Evolutionary conservation across 30 jellyfish, hydroid and myxozoan genomes (phyloP), one percentile per base, ranked within the genome.

Genomic region (Aurelia aurita): DNA sequence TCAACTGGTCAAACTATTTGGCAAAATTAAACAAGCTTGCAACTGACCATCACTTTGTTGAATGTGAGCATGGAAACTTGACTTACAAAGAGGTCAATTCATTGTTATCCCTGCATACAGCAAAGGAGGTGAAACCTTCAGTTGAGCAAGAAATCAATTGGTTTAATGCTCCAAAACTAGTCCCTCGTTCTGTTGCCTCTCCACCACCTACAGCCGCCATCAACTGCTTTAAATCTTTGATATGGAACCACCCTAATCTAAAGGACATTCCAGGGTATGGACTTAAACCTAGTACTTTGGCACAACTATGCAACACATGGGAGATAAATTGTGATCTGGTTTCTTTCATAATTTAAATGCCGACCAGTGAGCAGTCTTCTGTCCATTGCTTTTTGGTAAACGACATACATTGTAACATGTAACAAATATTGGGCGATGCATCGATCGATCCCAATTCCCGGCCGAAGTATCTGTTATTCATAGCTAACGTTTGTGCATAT

Each of bases 61-160:
- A 55, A 22, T 55, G 66, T 55, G 66, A 55, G 28, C 25, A 5
- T 2, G 66, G 66, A 18, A 55, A 55, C 12, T 55, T 55, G 10
- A 55, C 16, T 22, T 55, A 55, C 28, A 22, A 55, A 22, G 66
- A 14, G 25, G 27, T 55, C 9, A 22, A 22, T 23, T 3, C 25
- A 18, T 55, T 55, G 3, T 18, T 55, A 18, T 55, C 66, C 66
- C 66, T 55, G 28, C 66, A 55, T 55, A 55, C 66, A 18, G 66
- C 28, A 18, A 18, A 22, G 28, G 66, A 55, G 8, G 66, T 55
- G 25, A 55, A 55, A 14, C 66, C 25, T 14, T n/a, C 66, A 18
- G 66, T 55, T 18, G 25, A 55, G 28, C 66, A 55, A 55, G 66
- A 55, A 22, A 55, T 55, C 66, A 55, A 55, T 55, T 55, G 66